Evolutionary conservation across 2,888 invertebrate species (phyloP), one percentile per base, ranked within the genome.

Genomic region (Sarcophaga rosellei): DNA sequence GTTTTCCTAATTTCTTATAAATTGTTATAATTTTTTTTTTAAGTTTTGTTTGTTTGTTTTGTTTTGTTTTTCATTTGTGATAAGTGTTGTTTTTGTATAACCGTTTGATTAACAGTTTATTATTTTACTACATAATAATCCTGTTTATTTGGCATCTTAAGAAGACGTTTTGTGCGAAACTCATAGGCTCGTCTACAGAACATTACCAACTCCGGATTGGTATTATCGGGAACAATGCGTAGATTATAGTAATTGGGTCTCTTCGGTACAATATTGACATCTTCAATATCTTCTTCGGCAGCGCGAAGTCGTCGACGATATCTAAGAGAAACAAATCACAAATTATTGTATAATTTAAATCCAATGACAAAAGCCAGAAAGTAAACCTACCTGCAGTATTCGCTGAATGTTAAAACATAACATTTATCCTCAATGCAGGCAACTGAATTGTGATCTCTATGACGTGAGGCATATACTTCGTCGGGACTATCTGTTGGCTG

Each of bases 361-460:
- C 1, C 4, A 4, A 17, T 57, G 4, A 4, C 3, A 25, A 25
- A 4, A 25, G 25, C 4, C 1, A 25, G 68, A 25, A 57, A n/a
- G 35, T 47, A 63, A 53, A 20, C 82, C 84, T 91, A 99, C 98
- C 99, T 96, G 95, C 98, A 98, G 92, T 98, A 99, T 94, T 99
- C 99, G 94, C 98, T 97, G 93, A 97, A 98, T 61, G 98, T 98
- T 90, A 99, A 95, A 87, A 99, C 99, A 93, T 97, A 98, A 94
- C 99, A 99, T 94, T 98, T 98, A 94, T 99, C 99, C 93, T 99
- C 99, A 91, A 99, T 99, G 93, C 98, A 99, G 82, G 99, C 99
- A 82, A 99, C 99, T 90, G 98, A 98, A 94, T 98, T 98, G 88
- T 97, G 97, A 94, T 99, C 99, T 87, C 97, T 95, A 93, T 99